Base-by-base conservation (phyloP, 2,888 invertebrate genomes). In the Amblyjoppa proteus region DNA sequence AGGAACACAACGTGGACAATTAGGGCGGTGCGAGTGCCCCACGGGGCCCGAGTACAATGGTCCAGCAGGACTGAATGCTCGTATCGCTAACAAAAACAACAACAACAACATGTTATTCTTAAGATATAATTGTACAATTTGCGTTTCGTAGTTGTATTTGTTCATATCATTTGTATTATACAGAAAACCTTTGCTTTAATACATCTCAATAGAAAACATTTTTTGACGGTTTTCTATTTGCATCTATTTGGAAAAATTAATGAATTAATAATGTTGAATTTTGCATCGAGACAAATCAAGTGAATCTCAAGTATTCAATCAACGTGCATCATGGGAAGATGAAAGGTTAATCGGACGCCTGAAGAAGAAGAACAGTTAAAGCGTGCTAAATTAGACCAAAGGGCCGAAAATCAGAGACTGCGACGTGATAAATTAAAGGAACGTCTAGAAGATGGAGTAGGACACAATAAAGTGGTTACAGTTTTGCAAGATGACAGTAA, bases 311-410 rank as follows among this genome's bases (percentile, higher is more conserved):
- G 13, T 11, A 64, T 13, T 31, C 13, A 64, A 31, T 64, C 16
- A 13, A 34, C 0, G 31, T 11, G 2, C 28, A 58, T 16, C 13
- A 82, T 82, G 81, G 61, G 51, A 58, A n/a, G 61, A 66, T 69
- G 73, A 76, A 76, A 68, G 70, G 74, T 61, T 31, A 20, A 51
- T 56, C 71, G 77, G 7, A 78, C 78, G 34, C 83, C 83, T 45
- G 77, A 83, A 56, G 83, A 83, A 68, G 73, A 78, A 78, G 71
- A 66, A 58, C 49, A 68, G 49, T 41, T 53, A 0, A 38, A 78
- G 69, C 69, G 73, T 45, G 31, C 49, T 4, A 51, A 31, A 41
- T 66, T 71, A 16, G 70, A 77, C 7, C 64, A 34, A 74, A 69
- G 61, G 4, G 13, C 66, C 20, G 25, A 49, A 51, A 66, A 49